Conservation (phyloP, 1,140 invertebrate species). For the Pogonognathellus flavescens region DNA sequence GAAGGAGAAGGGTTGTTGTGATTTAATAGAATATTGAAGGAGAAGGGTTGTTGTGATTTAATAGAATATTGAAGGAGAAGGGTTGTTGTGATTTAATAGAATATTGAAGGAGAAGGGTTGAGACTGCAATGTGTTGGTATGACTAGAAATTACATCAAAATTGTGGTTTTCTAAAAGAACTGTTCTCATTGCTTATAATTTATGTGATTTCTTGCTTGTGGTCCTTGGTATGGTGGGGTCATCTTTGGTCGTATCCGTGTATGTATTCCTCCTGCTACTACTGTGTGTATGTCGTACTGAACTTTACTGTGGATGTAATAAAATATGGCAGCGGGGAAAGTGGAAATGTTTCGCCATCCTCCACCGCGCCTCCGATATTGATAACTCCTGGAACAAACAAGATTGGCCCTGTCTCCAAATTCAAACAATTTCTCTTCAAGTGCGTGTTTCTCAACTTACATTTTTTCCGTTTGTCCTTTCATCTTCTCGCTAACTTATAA, state of each 20-base stretch:
- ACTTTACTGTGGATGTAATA: not conserved
- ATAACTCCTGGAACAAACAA: constrained; percentile 78
- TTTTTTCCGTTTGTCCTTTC: constrained; percentile 5
- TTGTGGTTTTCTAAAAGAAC: constrained; percentile 19
- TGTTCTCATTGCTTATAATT: constrained; percentile 15
- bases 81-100: too few species aligned
- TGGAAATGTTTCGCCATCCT: constrained; percentile 67
- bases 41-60: too few species aligned
- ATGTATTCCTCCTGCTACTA: constrained; percentile 1
- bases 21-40: too few species aligned
- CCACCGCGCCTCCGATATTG: constrained; percentile 68
- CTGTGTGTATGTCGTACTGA: not conserved
- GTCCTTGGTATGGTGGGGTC: not conserved
- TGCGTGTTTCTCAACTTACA: constrained; percentile 70
- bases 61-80: too few species aligned
- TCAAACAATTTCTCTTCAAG: constrained; percentile 95
- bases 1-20: too few species aligned
- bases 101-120: too few species aligned
- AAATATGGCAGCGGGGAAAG: constrained; percentile 40
- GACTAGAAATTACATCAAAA: too few species aligned
- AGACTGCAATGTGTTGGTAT: too few species aligned
- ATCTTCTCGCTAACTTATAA: too few species aligned
- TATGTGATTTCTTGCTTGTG: constrained; percentile 47
- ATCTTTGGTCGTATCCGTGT: constrained; percentile 16
- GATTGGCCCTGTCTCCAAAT: constrained; percentile 87